Base-by-base conservation (phyloP, 2,797 vertebrate genomes). In the Pseudochirops cupreus region DNA sequence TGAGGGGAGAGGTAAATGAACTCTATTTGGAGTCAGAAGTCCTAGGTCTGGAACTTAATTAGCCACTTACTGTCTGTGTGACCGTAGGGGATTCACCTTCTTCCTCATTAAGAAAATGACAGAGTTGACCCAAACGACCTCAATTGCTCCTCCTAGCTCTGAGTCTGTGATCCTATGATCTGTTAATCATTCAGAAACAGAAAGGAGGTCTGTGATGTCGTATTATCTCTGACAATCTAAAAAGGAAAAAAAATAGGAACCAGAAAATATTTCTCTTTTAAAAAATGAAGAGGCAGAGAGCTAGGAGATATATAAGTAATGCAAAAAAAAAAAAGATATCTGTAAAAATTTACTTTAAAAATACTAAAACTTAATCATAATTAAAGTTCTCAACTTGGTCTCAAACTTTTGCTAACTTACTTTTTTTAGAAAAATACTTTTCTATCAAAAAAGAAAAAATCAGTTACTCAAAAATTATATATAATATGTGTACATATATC, bases 361-460 rank as follows among this genome's bases (percentile, higher is more conserved):
- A 67, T 6, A 95, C 58, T 39, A 74, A 50, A 94, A 95, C 55
- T 95, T 91, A 33, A 56, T 90, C 29, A 94, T 58, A 92, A 95
- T 31, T 96, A 74, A 2, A 28, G 53, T 91, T 97, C 91, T 96
- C 94, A 91, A 95, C 59, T 29, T 91, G n/a, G 53, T 24, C 92
- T 3, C 52, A 56, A 94, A 91, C 39, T 92, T 93, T 55, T 3
- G 91, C 87, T 31, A 94, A 96, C 26, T 95, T 46, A 93, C 21
- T 18, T 96, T 39, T 93, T 58, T 94, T 90, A 97, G 92, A 62
- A 95, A 46, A 96, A 31, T 18, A 28, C 93, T 91, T 97, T 91
- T 74, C 56, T 92, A 91, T 57, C 54, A 93, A 91, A 94, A 91
- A 94, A 31, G 56, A 10, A 89, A 74, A 95, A 56, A 26, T 97